A percentile compares a stretch with the other conserved stretches of the same genome.
These are phyloP conservation scores for Luidia sarsii DNA, from an alignment of 53 echinoderm and acorn worm genomes.

Conservation along the genomic window DNA sequence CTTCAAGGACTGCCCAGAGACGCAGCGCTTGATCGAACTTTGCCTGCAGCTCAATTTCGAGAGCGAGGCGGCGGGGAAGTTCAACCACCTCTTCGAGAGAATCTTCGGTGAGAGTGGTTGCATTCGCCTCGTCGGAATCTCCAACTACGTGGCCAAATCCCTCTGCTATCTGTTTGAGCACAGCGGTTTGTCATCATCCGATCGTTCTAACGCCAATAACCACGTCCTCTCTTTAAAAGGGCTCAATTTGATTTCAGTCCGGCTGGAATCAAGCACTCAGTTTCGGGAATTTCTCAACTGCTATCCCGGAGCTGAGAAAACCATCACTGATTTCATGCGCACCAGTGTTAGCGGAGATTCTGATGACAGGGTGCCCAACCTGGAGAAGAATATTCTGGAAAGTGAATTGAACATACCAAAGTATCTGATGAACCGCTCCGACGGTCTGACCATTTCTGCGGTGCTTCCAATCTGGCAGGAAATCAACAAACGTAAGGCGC, in stretches of 20 bases:
- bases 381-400: slow-evolving; percentile 7
- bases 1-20: slow-evolving; percentile 41
- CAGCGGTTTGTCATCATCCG: not conserved
- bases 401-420: slow-evolving; percentile 29
- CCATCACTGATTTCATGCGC: slow-evolving; percentile 31
- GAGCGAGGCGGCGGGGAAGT: slow-evolving; percentile 37
- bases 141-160: slow-evolving; percentile 61
- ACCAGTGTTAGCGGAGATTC: slow-evolving; percentile 4
- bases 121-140: slow-evolving; percentile 61
- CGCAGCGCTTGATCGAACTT: slow-evolving; percentile 59
- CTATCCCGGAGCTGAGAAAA: slow-evolving; percentile 58
- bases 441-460: slow-evolving; percentile 37
- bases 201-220: not conserved
- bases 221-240: slow-evolving; percentile 13
- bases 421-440: slow-evolving; percentile 50
- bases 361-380: not conserved
- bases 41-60: slow-evolving; percentile 70
- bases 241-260: slow-evolving; percentile 49
- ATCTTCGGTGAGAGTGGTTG: slow-evolving; percentile 30
- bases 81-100: slow-evolving; percentile 43
- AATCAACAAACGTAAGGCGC: slow-evolving; percentile 34
- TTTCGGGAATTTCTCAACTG: slow-evolving; percentile 73
- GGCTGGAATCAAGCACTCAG: slow-evolving; percentile 65
- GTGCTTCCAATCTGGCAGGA: slow-evolving; percentile 64
- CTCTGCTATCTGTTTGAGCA: slow-evolving; percentile 59